These are phyloP conservation scores for Bicyclus anynana DNA, from an alignment of 1,140 invertebrate species.

Conservation along the genomic window DNA sequence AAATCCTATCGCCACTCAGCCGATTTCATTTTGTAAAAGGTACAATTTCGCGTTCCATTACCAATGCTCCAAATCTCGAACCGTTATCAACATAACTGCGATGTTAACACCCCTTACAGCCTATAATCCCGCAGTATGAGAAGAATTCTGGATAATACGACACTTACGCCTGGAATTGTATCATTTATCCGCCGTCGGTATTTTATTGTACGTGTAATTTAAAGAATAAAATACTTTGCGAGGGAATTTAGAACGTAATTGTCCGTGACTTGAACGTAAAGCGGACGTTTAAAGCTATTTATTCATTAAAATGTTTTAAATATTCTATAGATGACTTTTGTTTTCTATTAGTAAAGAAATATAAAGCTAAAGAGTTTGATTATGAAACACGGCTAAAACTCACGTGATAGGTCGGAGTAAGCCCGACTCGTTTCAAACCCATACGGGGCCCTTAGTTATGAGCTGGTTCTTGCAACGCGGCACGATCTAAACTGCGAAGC, in stretches of 20 bases:
- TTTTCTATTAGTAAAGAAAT: too few species aligned
- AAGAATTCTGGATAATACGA: conserved; percentile 1
- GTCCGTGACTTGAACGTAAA: neutral
- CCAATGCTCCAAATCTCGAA: neutral
- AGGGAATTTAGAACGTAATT: neutral
- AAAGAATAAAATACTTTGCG: neutral
- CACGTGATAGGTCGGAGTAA: too few species aligned
- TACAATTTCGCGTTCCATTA: neutral
- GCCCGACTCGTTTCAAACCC: too few species aligned
- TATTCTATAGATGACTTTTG: too few species aligned
- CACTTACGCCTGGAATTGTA: neutral
- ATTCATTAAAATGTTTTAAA: too few species aligned
- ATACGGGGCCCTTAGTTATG: too few species aligned
- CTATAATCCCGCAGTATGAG: conserved; percentile 4
- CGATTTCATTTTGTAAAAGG: neutral
- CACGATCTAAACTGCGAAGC: too few species aligned
- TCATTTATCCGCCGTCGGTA: neutral
- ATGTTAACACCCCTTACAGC: neutral
- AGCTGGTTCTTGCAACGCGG: too few species aligned
- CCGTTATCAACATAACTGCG: neutral
- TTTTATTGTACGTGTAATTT: conserved; percentile 3
- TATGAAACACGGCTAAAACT: too few species aligned
- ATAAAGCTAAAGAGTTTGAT: too few species aligned
- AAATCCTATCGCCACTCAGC: too few species aligned
- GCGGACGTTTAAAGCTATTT: neutral